These are phyloP conservation scores for Pollenia angustigena DNA, from an alignment of 2,888 invertebrate species.

Conservation along the genomic window DNA sequence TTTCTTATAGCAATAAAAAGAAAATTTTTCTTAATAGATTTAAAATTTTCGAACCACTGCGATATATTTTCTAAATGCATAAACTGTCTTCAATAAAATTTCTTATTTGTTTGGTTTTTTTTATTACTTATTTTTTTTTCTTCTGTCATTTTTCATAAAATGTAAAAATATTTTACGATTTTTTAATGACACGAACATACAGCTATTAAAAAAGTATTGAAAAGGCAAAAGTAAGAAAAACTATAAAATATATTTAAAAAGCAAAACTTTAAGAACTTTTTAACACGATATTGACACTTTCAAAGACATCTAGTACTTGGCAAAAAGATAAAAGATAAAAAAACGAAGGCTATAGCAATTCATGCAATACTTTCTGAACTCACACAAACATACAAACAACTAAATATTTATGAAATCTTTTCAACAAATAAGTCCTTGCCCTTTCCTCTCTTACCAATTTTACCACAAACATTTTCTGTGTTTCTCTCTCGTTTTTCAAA, in stretches of 20 bases:
- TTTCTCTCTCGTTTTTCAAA: background rate
- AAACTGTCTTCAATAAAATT: slow-evolving; percentile 20
- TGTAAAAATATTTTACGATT: slow-evolving; percentile 62
- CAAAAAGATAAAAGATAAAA: slow-evolving; percentile 49
- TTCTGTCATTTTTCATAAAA: slow-evolving; percentile 23
- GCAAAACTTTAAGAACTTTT: slow-evolving; percentile 67
- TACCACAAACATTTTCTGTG: slow-evolving; percentile 38
- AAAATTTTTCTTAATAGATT: background rate
- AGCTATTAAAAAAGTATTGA: slow-evolving; percentile 63
- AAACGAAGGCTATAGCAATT: slow-evolving; percentile 39
- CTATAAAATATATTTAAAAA: slow-evolving; percentile 46
- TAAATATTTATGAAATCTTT: slow-evolving; percentile 60
- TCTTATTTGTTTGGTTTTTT: slow-evolving; percentile 11
- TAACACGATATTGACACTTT: slow-evolving; percentile 73
- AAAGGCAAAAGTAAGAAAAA: slow-evolving; percentile 14
- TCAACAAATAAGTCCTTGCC: slow-evolving; percentile 36
- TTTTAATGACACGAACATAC: slow-evolving; percentile 67
- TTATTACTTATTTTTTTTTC: background rate
- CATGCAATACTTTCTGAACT: slow-evolving; percentile 5
- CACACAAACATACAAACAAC: slow-evolving; percentile 1
- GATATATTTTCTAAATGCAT: background rate
- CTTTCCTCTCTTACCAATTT: background rate
- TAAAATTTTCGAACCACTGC: background rate
- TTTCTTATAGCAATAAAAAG: too few species aligned
- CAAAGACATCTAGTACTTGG: slow-evolving; percentile 59